Evolutionary conservation across 2,888 invertebrate genomes (phyloP).

Genomic region (Leptogaster cylindrica): DNA sequence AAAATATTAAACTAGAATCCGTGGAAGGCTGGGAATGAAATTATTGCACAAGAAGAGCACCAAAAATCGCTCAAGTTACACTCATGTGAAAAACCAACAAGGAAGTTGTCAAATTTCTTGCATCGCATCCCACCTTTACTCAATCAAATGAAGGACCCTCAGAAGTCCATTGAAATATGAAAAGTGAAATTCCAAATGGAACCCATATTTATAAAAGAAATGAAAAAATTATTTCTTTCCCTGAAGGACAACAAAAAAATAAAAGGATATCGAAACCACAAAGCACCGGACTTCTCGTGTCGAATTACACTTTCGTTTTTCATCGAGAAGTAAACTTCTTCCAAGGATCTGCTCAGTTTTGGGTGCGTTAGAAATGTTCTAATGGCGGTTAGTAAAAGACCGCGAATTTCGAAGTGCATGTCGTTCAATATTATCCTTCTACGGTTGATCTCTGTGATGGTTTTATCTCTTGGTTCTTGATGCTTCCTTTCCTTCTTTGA

Average conservation of each 20-base stretch:
- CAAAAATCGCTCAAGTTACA: slow-evolving; percentile 26
- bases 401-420: slow-evolving; percentile 4
- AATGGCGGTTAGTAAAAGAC: no score
- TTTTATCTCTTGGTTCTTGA: slow-evolving; percentile 13
- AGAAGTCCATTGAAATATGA: slow-evolving; percentile 23
- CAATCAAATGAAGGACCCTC: slow-evolving; percentile 26
- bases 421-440: slow-evolving; percentile 8
- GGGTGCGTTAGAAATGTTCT: not conserved
- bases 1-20: not conserved
- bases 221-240: no score
- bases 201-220: slow-evolving; percentile 26
- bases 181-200: slow-evolving; percentile 29
- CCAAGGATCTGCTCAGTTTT: slow-evolving; percentile 14
- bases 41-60: not conserved
- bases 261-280: slow-evolving; percentile 43
- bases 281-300: slow-evolving; percentile 45
- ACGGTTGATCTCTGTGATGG: slow-evolving; percentile 16
- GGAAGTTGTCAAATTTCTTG: slow-evolving; percentile 36
- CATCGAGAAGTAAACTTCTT: slow-evolving; percentile 16
- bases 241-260: slow-evolving; percentile 16
- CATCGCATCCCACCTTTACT: slow-evolving; percentile 25
- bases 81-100: slow-evolving; percentile 42
- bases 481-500: not conserved
- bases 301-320: slow-evolving; percentile 46
- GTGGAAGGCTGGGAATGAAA: not conserved